Base-by-base conservation (phyloP, 2,888 invertebrate species). In the Lycaena phlaeas region DNA sequence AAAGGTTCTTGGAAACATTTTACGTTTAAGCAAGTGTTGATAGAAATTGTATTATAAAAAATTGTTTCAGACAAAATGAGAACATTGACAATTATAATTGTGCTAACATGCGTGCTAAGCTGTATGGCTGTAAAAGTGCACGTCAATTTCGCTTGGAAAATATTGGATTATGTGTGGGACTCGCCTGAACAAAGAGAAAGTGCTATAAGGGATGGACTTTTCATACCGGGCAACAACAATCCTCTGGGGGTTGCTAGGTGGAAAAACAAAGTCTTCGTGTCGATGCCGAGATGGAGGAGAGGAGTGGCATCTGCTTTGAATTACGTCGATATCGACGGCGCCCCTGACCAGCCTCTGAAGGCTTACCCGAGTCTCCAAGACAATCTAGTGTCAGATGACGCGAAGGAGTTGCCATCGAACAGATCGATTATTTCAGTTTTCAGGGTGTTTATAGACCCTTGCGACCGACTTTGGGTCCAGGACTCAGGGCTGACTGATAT, bases 391-490 rank as follows among this genome's bases (percentile, higher is more conserved):
- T 2, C 18, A 3, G 34, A 34, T 12, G 12, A 9, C 4, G 34
- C 34, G 1, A 18, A 11, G 5, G 34, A 12, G 9, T 2, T 34
- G 12, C 34, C 34, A 9, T 34, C 34, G 1, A 34, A 34, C 0
- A 54, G 62, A 14, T 52, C 49, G 25, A 60, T 92, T 7, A 86
- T 90, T 1, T 93, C 90, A 0, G 90, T 92, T 2, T 93, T 93
- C 61, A 79, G 94, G 29, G 87, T 91, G 0, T 82, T 76, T 1
- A 87, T 90, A 0, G 94, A 94, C 60, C 65, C 69, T 1, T 94
- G 93, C 52, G 88, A 90, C 29, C 72, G 93, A 3, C 75, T 94
- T 1, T 94, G 94, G 94, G 90, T 92, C 58, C 87, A 93, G 1
- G 94, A 94, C 56, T 91, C 92, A 0, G 94, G 94, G 1, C 64